A percentile compares a stretch with the other conserved stretches of the same genome.
phyloP scores from a whole-genome alignment of 2,797 vertebrate genomes.

The Cetoscarus ocellatus region DNA sequence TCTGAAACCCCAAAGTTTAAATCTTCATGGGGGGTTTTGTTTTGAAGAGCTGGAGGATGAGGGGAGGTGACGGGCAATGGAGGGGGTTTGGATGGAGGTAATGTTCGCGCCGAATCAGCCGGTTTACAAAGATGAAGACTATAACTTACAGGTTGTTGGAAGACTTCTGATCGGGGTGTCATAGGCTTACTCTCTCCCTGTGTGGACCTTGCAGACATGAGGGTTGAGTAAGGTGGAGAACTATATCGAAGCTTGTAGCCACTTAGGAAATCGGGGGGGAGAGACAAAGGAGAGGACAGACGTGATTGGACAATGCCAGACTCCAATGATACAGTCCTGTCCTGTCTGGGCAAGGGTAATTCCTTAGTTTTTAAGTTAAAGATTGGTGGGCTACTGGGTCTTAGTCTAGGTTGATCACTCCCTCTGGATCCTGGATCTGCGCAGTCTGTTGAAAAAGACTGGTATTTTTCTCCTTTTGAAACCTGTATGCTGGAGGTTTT shows the following conservation, averaged over 20 bases:
- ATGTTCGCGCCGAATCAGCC: constrained; percentile 18
- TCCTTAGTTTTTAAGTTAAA: constrained; percentile 55
- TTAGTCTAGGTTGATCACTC: constrained; percentile 36
- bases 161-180: constrained; percentile 43
- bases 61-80: constrained; percentile 7
- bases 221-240: constrained; percentile 80
- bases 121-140: constrained; percentile 14
- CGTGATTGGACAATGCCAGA: constrained; percentile 34
- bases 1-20: constrained; percentile 30
- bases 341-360: constrained; percentile 32
- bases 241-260: constrained; percentile 75
- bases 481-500: constrained; percentile 51
- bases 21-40: constrained; percentile 27
- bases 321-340: constrained; percentile 60
- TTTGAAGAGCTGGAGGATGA: constrained; percentile 36
- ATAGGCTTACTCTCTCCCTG: constrained; percentile 58
- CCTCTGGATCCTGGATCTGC: constrained; percentile 43
- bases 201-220: constrained; percentile 75
- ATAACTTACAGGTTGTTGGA: constrained; percentile 37
- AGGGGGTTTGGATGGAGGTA: constrained; percentile 27
- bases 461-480: constrained; percentile 53
- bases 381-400: constrained; percentile 21
- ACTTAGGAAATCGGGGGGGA: constrained; percentile 71
- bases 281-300: constrained; percentile 58
- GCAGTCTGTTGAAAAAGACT: constrained; percentile 63